Base-by-base conservation (phyloP, 2,113 vertebrate genomes). In the Cynocephalus volans region DNA sequence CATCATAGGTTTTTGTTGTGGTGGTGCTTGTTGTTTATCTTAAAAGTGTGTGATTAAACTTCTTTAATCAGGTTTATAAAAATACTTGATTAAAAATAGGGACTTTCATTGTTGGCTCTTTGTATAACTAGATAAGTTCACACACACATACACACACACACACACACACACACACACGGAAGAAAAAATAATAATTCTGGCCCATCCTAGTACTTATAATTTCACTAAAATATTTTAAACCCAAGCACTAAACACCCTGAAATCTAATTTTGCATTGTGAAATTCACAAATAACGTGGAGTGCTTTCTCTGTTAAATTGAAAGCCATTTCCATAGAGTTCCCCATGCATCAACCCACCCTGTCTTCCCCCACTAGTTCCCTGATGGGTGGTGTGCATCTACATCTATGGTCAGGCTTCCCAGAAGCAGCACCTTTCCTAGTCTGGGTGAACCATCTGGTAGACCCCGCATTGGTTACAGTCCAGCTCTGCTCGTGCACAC, bases 311-410 rank as follows among this genome's bases (percentile, higher is more conserved):
- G 18, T 48, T 12, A 75, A 56, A 11, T 8, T 60, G 50, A 79
- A 70, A 41, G 18, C 19, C 8, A 33, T 31, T 24, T 72, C 15
- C 7, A 23, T 4, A 77, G 17, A 21, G 70, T 50, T 62, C 45
- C 45, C 31, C n/a, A 26, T 7, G 8, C 23, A 36, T 18, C 1
- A 5, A 24, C 24, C n/a, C 14, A 7, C 9, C 6, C 0, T 4
- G 45, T 12, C 5, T 17, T 72, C 28, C 2, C 0, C 8, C 14
- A 15, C 56, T 14, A 45, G 75, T 48, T 56, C 23, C n/a, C 23
- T 6, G 48, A 14, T 9, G 41, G 41, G 41, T 28, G 67, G 8
- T 17, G 4, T 10, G 8, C n/a, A 28, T 2, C 21, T 24, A 6
- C n/a, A 48, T 15, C 4, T 15, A 45, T 19, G 1, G 17, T 0